These are phyloP conservation scores for Drosophila borborema DNA, from an alignment of 2,888 invertebrate species.

Conservation along the genomic window DNA sequence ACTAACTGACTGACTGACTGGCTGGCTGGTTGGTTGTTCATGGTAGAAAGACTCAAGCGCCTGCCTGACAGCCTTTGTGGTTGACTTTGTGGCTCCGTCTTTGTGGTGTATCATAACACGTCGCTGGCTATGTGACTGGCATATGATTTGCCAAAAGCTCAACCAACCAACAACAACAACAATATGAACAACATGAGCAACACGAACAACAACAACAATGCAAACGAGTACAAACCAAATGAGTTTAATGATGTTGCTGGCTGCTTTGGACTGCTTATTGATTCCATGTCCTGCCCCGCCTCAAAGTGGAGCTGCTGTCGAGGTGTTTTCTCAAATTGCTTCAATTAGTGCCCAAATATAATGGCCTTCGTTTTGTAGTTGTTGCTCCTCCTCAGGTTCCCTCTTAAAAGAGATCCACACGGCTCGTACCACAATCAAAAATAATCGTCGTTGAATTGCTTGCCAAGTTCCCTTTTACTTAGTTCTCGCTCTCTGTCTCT, in stretches of 20 bases:
- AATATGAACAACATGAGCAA: slow-evolving; percentile 4
- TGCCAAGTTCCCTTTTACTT: slow-evolving; percentile 66
- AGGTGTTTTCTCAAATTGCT: slow-evolving; percentile 79
- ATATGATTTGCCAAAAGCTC: slow-evolving; percentile 63
- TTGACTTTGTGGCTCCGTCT: slow-evolving; percentile 53
- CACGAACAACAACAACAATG: slow-evolving; percentile 13
- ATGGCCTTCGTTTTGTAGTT: slow-evolving; percentile 70
- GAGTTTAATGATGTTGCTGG: slow-evolving; percentile 64
- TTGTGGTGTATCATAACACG: slow-evolving; percentile 76
- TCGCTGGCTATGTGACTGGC: slow-evolving; percentile 77
- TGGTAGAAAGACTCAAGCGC: slow-evolving; percentile 24
- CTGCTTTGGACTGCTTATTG: slow-evolving; percentile 59
- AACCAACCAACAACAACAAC: slow-evolving; percentile 25
- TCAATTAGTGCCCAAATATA: slow-evolving; percentile 80
- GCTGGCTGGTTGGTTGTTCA: not conserved
- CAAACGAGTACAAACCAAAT: slow-evolving; percentile 34
- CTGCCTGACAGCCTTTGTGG: slow-evolving; percentile 65
- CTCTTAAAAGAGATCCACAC: slow-evolving; percentile 20
- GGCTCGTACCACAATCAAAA: slow-evolving; percentile 63
- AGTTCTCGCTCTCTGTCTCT: not conserved
- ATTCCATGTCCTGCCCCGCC: slow-evolving; percentile 58
- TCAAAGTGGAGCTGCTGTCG: slow-evolving; percentile 16
- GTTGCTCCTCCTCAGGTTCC: slow-evolving; percentile 7
- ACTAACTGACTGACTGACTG: slow-evolving; percentile 12
- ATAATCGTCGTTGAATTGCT: slow-evolving; percentile 74